These are phyloP conservation scores for Blera fallax DNA, from an alignment of 2,888 invertebrate species.

Conservation along the genomic window DNA sequence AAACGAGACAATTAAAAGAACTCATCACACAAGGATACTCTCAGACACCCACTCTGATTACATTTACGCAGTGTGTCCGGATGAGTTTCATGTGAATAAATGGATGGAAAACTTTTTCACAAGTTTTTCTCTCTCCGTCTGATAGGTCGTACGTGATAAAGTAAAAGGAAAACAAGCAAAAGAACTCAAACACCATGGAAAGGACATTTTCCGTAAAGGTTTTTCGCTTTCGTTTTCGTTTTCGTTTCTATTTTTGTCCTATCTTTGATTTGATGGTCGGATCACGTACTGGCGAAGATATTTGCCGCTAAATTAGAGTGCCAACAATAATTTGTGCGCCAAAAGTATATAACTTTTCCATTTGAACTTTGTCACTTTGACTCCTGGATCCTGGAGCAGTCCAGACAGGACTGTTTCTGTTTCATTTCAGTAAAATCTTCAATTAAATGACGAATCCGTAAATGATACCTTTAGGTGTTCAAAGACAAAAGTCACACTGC, in stretches of 20 bases:
- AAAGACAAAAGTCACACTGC: not conserved
- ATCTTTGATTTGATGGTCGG: conserved; percentile 39
- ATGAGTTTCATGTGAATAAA: not conserved
- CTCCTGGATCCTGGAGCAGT: not conserved
- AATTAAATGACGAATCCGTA: not conserved
- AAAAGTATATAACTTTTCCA: conserved; percentile 13
- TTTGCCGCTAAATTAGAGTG: conserved; percentile 41
- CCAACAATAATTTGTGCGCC: conserved; percentile 30
- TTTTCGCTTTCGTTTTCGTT: not conserved
- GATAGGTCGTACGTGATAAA: conserved; percentile 23
- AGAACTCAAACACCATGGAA: not conserved
- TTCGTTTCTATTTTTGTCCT: not conserved
- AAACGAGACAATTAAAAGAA: conserved; percentile 42
- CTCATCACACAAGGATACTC: conserved; percentile 3
- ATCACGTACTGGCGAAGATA: conserved; percentile 40
- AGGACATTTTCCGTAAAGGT: not conserved
- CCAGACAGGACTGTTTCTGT: not conserved
- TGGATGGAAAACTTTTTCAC: conserved; percentile 10
- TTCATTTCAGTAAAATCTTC: not conserved
- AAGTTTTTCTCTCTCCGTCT: not conserved
- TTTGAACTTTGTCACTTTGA: conserved; percentile 11
- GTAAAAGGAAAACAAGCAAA: not conserved
- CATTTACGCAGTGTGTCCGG: not conserved
- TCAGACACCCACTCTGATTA: conserved; percentile 23
- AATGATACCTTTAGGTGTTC: not conserved